phyloP scores from a whole-genome alignment of 2,797 vertebrate species.

The Cryptoblepharus egeriae region DNA sequence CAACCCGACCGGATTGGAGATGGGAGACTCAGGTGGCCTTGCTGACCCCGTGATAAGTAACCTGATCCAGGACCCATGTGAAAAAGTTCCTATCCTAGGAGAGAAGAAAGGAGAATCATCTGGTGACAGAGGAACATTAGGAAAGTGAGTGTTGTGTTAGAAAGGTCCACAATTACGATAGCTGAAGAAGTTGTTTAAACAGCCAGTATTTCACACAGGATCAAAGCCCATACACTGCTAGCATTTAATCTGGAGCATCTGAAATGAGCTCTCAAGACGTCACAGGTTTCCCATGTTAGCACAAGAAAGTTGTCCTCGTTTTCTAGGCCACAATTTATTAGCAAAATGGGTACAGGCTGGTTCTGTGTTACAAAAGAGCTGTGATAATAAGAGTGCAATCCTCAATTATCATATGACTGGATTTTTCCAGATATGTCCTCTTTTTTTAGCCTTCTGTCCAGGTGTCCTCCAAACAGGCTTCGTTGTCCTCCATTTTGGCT shows the following conservation, averaged over 20 bases:
- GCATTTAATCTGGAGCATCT: not conserved
- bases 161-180: not conserved
- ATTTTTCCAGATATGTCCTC: too few relatives aligned
- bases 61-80: not conserved
- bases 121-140: not conserved
- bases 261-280: not conserved
- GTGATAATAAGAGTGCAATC: too few relatives aligned
- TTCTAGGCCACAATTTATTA: not conserved
- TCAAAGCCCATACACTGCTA: not conserved
- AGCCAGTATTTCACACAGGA: not conserved
- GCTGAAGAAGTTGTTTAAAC: not conserved
- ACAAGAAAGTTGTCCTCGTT: not conserved
- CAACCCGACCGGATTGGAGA: not conserved
- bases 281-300: not conserved
- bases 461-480: too few relatives aligned
- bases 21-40: not conserved
- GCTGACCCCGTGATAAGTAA: not conserved
- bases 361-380: not conserved
- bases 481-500: too few relatives aligned
- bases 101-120: not conserved
- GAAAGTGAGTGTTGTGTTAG: not conserved
- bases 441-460: too few relatives aligned
- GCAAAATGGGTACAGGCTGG: not conserved
- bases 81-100: not conserved
- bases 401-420: too few relatives aligned